Evolutionary conservation across 2,113 vertebrate species (phyloP).

Genomic region (Circaetus gallicus): DNA sequence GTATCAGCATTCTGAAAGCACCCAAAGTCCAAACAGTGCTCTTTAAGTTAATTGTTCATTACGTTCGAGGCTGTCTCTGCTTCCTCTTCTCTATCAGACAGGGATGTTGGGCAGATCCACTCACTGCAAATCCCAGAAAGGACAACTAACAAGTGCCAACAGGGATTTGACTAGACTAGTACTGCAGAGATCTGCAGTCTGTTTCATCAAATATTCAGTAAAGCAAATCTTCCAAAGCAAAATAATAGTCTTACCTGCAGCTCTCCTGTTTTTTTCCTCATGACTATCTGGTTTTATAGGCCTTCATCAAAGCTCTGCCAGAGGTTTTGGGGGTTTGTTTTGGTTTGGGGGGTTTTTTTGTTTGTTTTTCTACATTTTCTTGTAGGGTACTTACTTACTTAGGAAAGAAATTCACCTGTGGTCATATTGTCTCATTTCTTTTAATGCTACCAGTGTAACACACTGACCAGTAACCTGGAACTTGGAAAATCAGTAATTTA

Average conservation of each 20-base stretch:
- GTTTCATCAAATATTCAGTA: slow-evolving; percentile 64
- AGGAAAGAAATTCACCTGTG: background rate
- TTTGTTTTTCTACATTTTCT: background rate
- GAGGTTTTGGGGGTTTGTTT: background rate
- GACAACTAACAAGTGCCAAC: slow-evolving; percentile 2
- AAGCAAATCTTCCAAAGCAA: slow-evolving; percentile 38
- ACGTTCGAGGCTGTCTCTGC: background rate
- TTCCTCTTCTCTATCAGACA: background rate
- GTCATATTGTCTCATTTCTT: background rate
- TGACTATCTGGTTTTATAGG: background rate
- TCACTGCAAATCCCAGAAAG: slow-evolving; percentile 13
- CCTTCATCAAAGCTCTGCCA: background rate
- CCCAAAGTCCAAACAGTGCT: background rate
- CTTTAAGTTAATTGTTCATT: background rate
- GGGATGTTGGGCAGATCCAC: background rate
- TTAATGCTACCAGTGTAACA: background rate
- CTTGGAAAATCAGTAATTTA: background rate
- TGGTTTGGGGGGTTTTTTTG: background rate
- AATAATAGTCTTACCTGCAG: background rate
- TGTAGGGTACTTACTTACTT: background rate
- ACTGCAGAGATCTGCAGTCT: slow-evolving; percentile 44
- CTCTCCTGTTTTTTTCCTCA: background rate
- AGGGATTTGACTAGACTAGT: slow-evolving; percentile 13
- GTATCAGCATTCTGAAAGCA: background rate
- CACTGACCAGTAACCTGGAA: background rate